Base-by-base conservation (phyloP, 1,140 invertebrate genomes). In the Melipona quadrifasciata region DNA sequence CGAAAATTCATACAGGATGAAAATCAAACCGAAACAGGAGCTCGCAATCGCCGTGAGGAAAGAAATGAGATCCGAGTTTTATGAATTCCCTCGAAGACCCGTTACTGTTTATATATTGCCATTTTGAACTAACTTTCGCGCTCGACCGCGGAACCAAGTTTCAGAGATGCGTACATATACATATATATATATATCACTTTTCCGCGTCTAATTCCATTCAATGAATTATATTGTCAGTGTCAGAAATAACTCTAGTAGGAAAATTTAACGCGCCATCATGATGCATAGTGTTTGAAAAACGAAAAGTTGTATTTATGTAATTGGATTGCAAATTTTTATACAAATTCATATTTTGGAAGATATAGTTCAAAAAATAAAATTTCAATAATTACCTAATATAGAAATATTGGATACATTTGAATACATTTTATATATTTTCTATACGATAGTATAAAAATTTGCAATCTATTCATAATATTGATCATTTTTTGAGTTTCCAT, bases 61-160 rank as follows among this genome's bases (percentile, higher is more conserved):
- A 72, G 19, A 47, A 27, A 58, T 16, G 55, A 3, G 51, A 21
- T 27, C 19, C 21, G 27, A 67, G 27, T 81, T 47, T 85, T 58
- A 80, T 34, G 61, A 51, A 80, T 67, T 81, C n/a, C 58, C 1
- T 73, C 51, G 70, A 68, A 81, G 57, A 70, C 72, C 39, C 58
- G 78, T 85, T 75, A 73, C 81, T 53, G 14, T 6, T 1, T 47
- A 74, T 64, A 47, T n/a, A 64, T 85, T 55, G 39, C 65, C 31
- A 34, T 67, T 75, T 82, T 27, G 65, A 39, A 16, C 24, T n/a
- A 19, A 1, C 27, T 83, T 67, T 74, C 68, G 34, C 27, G 51
- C n/a, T 8, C 16, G 34, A 47, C 14, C 53, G 5, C 24, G 24
- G 5, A n/a, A 47, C 39, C 19, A 27, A 14, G 16, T n/a, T 55